phyloP scores from a whole-genome alignment of 1,140 invertebrate genomes.

The Medauroidea extradentata region DNA sequence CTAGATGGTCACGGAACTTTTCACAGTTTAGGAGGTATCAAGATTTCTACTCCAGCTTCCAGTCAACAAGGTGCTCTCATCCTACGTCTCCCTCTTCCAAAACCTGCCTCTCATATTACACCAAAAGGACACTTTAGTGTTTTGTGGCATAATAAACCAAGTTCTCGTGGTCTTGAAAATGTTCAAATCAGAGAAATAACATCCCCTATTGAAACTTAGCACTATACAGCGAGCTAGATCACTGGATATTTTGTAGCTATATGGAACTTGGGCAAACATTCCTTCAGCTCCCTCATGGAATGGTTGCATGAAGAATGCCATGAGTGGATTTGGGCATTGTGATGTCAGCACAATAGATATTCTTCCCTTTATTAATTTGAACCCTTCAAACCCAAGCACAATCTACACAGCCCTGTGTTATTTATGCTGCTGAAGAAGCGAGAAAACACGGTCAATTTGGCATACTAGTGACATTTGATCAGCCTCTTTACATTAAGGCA shows the following conservation, averaged over 20 bases:
- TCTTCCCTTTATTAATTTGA: slow-evolving; percentile 23
- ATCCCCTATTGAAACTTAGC: not conserved
- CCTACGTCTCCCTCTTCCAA: not conserved
- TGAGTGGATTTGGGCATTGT: slow-evolving; percentile 20
- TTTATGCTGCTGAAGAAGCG: no score
- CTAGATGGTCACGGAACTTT: slow-evolving; percentile 27
- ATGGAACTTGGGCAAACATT: slow-evolving; percentile 21
- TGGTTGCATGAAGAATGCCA: slow-evolving; percentile 26
- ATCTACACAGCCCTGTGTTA: slow-evolving; percentile 25
- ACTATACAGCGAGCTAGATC: not conserved
- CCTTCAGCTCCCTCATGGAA: slow-evolving; percentile 26
- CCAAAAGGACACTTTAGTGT: not conserved
- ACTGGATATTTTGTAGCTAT: slow-evolving; percentile 7
- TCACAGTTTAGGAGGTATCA: slow-evolving; percentile 29
- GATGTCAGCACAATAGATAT: slow-evolving; percentile 7
- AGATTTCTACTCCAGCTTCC: slow-evolving; percentile 14
- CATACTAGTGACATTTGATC: slow-evolving; percentile 27
- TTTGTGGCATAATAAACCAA: not conserved
- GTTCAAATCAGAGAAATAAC: not conserved
- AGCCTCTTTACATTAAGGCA: slow-evolving; percentile 40
- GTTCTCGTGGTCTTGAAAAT: not conserved
- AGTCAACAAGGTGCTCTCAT: not conserved
- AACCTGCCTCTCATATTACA: not conserved
- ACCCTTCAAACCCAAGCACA: slow-evolving; percentile 16
- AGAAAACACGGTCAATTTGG: slow-evolving; percentile 17